Base-by-base conservation (phyloP, 2,888 invertebrate species). In the Agonopterix alstromeriana region DNA sequence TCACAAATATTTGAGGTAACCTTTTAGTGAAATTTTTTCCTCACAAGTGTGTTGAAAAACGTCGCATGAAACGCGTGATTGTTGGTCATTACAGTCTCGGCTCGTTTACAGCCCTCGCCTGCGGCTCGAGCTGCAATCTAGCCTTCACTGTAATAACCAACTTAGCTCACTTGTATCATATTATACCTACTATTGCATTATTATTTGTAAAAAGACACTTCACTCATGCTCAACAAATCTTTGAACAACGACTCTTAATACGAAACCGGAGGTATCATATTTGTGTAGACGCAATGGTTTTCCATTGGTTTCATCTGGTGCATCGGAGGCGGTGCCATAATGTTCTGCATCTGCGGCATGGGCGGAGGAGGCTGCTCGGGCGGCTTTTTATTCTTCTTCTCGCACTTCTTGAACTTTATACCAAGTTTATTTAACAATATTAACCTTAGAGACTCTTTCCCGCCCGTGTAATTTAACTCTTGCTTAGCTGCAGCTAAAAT, bases 361-460 rank as follows among this genome's bases (percentile, higher is more conserved):
- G 56, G 60, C 57, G 64, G 65, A 56, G 64, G 67, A 0, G 61
- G 71, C 8, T 57, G 59, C 0, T 50, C 52, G 52, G 60, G 71
- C 0, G 61, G 71, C 47, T 84, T 85, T 17, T 14, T 14, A 61
- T 78, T 84, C 56, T 87, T 87, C 57, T 87, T 86, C 57, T 87
- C 87, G 36, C 86, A 85, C 57, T 87, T 87, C 60, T 87, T 87
- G 63, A 87, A 87, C 58, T 87, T 87, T 57, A 86, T 87, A 48
- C 87, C 87, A 10, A 87, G 60, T 57, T 87, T 87, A 60, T 88
- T 87, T 48, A 85, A 63, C 45, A 88, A 61, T 63, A 88, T 88
- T 67, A 86, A 64, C 55, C 86, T 64, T 17, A 88, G 54, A 11
- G 87, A 86, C 55, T 87, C 87, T 47, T 86, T 87, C 0, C 86